Conservation (phyloP, 2,113 vertebrate species). For the Phainopepla nitens region DNA sequence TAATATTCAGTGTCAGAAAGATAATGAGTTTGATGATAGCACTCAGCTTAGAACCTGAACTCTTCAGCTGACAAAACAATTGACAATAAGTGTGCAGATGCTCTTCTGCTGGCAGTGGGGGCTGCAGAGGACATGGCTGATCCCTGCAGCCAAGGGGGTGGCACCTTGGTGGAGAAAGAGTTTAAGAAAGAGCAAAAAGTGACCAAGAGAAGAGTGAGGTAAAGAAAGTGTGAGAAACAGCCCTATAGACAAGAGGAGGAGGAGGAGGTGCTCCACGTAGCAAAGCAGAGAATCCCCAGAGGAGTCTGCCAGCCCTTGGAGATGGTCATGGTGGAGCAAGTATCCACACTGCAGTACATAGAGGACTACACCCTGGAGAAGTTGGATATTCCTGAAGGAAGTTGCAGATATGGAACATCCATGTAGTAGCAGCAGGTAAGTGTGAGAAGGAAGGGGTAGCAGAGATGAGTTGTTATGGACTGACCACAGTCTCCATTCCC, state of each 20-base stretch:
- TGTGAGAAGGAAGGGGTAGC: neutral
- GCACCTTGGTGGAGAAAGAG: rapidly evolving
- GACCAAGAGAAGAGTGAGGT: no score
- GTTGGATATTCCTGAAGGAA: neutral
- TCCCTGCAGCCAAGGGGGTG: rapidly evolving
- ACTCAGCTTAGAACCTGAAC: neutral
- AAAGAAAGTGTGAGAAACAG: neutral
- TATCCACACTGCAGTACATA: rapidly evolving
- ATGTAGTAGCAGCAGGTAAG: neutral
- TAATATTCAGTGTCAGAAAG: neutral
- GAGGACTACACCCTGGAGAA: neutral
- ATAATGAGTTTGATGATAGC: neutral
- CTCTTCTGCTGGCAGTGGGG: rapidly evolving
- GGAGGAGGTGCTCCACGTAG: neutral
- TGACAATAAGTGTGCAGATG: neutral
- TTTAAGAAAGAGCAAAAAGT: neutral
- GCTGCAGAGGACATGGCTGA: rapidly evolving
- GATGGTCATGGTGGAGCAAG: neutral
- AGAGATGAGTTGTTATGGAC: neutral
- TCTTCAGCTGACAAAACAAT: neutral
- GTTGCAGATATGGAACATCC: neutral
- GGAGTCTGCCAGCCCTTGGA: neutral
- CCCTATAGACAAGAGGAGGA: neutral
- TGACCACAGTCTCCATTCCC: neutral
- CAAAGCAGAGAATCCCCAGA: neutral